Percentiles rank a stretch among this genome's conserved stretches.
These are phyloP conservation scores for Dicranocentrus wangi DNA, from an alignment of 2,888 invertebrate genomes.

Conservation along the genomic window DNA sequence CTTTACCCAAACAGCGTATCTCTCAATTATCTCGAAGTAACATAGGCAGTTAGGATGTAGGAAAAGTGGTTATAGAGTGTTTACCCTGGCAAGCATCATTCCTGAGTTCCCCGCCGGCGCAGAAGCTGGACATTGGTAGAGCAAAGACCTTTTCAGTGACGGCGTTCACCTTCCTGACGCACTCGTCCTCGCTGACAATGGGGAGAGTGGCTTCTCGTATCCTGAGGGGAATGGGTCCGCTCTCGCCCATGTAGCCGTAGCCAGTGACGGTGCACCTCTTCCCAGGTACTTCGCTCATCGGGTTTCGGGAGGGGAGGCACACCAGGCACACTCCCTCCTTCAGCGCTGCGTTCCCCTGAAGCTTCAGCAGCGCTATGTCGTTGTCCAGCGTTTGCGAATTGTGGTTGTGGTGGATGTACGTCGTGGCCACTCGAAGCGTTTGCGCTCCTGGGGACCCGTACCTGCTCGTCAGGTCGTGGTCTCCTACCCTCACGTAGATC, in stretches of 20 bases:
- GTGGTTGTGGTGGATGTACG: conserved; percentile 96
- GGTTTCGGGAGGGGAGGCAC: conserved; percentile 90
- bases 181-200: conserved; percentile 93
- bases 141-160: conserved; percentile 96
- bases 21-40: too few species aligned
- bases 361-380: conserved; percentile 91
- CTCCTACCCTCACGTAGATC: conserved; percentile 93
- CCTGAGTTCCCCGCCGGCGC: conserved; percentile 93
- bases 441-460: conserved; percentile 94
- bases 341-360: conserved; percentile 90
- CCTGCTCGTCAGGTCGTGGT: conserved; percentile 91
- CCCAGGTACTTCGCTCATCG: conserved; percentile 84
- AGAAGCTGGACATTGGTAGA: conserved; percentile 92
- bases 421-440: conserved; percentile 91
- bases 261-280: conserved; percentile 91
- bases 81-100: conserved; percentile 93
- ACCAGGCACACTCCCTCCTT: conserved; percentile 90
- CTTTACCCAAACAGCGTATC: too few species aligned
- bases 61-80: too few species aligned
- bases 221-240: conserved; percentile 88
- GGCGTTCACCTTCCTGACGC: conserved; percentile 92
- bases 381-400: conserved; percentile 95
- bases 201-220: conserved; percentile 93
- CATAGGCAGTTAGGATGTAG: too few species aligned
- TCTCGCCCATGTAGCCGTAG: conserved; percentile 95